Evolutionary conservation across 2,113 vertebrate species (phyloP).

Genomic region (Oostethus manadensis): DNA sequence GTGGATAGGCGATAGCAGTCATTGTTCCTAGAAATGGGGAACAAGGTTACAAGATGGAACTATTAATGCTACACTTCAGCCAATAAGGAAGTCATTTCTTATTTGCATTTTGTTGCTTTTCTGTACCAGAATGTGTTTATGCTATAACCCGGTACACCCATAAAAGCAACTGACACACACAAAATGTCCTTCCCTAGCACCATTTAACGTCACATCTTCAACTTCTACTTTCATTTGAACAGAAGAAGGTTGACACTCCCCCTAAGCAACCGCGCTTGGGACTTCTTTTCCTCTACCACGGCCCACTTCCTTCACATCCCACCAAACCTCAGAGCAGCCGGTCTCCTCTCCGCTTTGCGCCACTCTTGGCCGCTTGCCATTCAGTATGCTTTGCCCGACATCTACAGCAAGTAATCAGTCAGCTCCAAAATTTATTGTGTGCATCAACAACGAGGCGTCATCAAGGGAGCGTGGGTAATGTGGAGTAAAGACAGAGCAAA

Average conservation of each 20-base stretch:
- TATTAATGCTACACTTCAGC: too few species aligned
- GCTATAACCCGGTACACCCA: too few species aligned
- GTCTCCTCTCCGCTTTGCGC: too few species aligned
- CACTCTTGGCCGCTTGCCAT: neutral
- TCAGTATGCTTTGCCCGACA: neutral
- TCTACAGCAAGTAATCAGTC: conserved; percentile 4
- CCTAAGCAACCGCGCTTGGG: neutral
- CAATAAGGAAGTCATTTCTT: too few species aligned
- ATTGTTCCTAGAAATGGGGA: too few species aligned
- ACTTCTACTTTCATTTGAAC: neutral
- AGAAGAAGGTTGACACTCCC: neutral
- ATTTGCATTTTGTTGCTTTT: too few species aligned
- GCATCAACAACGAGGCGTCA: neutral
- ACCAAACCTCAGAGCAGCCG: neutral
- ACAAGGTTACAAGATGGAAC: too few species aligned
- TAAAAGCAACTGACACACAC: neutral
- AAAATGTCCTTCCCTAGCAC: neutral
- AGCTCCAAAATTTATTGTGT: conserved; percentile 1
- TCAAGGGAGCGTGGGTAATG: conserved; percentile 41
- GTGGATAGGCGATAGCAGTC: too few species aligned
- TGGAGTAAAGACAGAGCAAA: conserved; percentile 34
- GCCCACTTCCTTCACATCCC: neutral
- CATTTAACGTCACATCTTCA: neutral
- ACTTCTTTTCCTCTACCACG: neutral
- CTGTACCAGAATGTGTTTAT: too few species aligned